Conservation (phyloP, 1,140 invertebrate species). For the Drosophila orosa region DNA sequence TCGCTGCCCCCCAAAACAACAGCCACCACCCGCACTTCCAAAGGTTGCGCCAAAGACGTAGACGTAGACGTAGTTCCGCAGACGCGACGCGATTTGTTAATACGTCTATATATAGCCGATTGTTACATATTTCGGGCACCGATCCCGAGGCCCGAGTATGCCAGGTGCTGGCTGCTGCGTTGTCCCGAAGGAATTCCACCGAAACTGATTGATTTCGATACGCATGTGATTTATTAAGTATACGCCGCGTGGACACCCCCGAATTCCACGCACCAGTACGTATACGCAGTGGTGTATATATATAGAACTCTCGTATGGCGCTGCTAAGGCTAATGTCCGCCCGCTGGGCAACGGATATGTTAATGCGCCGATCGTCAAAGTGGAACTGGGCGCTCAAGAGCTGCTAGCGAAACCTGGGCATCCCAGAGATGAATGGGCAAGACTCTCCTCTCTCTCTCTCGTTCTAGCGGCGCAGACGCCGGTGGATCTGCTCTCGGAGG, state of each 20-base stretch:
- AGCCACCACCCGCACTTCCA: conserved; percentile 4
- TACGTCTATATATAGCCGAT: conserved; percentile 65
- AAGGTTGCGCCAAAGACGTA: neutral
- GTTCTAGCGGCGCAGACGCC: conserved; percentile 40
- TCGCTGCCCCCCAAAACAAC: conserved; percentile 28
- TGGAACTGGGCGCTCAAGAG: conserved; percentile 64
- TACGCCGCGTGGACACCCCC: conserved; percentile 55
- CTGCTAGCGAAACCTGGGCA: conserved; percentile 23
- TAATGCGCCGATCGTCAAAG: conserved; percentile 79
- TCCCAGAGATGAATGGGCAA: conserved; percentile 6
- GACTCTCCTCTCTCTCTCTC: too few species aligned
- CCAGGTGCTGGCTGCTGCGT: conserved; percentile 4
- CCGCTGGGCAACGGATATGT: conserved; percentile 83
- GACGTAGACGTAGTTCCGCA: neutral
- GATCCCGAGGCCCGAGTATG: conserved; percentile 5
- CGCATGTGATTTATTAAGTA: conserved; percentile 60
- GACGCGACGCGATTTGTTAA: conserved; percentile 64
- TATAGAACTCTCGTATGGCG: conserved; percentile 50
- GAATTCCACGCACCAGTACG: conserved; percentile 48
- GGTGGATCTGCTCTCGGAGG: conserved; percentile 24
- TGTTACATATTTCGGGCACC: conserved; percentile 31
- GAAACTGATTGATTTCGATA: conserved; percentile 65
- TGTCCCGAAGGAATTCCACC: conserved; percentile 24
- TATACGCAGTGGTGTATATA: conserved; percentile 52
- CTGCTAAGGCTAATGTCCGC: conserved; percentile 16